Evolutionary conservation across 2,113 vertebrate genomes (phyloP).

Genomic region (Ramphastos sulfuratus): DNA sequence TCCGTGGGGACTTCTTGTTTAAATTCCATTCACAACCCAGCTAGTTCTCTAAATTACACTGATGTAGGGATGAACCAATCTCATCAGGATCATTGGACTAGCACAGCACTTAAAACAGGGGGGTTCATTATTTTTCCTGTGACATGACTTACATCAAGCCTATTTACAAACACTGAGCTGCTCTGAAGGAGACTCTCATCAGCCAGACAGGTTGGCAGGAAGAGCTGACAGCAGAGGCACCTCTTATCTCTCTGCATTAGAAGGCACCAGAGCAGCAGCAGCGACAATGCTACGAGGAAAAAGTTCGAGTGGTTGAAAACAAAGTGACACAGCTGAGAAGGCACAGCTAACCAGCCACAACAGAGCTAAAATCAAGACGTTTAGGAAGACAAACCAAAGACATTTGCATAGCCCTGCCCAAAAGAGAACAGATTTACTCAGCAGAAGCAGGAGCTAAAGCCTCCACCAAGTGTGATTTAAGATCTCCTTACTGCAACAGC

Average conservation of each 20-base stretch:
- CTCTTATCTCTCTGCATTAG: neutral
- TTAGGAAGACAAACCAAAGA: neutral
- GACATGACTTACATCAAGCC: constrained; percentile 48
- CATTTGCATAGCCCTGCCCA: neutral
- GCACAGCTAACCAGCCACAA: neutral
- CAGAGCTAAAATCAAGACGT: neutral
- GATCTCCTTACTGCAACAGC: neutral
- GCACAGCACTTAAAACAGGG: neutral
- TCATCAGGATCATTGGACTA: neutral
- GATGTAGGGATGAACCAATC: constrained; percentile 15
- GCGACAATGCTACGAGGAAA: neutral
- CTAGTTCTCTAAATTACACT: constrained; percentile 36
- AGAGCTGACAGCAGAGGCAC: constrained; percentile 23
- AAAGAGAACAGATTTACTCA: neutral
- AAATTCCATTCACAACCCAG: constrained; percentile 32
- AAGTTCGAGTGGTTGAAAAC: neutral
- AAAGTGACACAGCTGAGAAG: neutral
- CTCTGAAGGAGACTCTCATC: constrained; percentile 21
- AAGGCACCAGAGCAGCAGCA: neutral
- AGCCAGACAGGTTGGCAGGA: constrained; percentile 12
- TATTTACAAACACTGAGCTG: constrained; percentile 43
- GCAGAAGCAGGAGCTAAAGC: neutral
- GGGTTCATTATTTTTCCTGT: constrained; percentile 47
- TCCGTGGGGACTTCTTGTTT: neutral
- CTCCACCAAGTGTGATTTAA: neutral